Evolutionary conservation across 2,888 invertebrate genomes (phyloP), one percentile per base, ranked within the genome.

Genomic region (Brenthis hecate): DNA sequence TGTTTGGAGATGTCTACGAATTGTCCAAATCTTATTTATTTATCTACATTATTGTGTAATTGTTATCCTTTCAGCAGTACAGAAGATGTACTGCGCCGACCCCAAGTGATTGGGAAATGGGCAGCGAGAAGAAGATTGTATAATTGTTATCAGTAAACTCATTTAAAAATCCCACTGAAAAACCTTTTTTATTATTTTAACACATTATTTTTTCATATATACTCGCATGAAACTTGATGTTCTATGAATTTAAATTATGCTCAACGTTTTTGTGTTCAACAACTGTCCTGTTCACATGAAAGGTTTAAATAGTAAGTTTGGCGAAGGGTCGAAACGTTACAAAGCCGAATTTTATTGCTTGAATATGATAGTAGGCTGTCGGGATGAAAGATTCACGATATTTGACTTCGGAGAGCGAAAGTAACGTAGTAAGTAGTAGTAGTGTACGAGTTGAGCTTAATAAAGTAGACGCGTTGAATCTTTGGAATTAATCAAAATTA

Each of bases 331-430:
- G 43, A 48, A 48, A 56, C 23, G 54, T 57, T 63, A 68, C 63
- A 68, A 71, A 69, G 62, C 48, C 23, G 23, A 68, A 58, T 68
- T 57, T 58, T 61, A 55, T 54, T 28, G 36, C 36, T 36, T 55
- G 68, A 68, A 71, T 71, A 66, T 69, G 32, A 57, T 57, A 62
- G 68, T 51, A 61, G 43, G 28, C 13, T 32, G 23, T 54, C 13
- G 47, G 36, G 65, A 48, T 68, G 14, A 65, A 68, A 70, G 14
- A 68, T 62, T 28, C 50, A 62, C 51, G 47, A 14, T 56, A 32
- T 55, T 48, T 53, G 32, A 57, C 53, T 57, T n/a, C 43, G 53
- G n/a, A 11, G 16, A 47, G 53, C 51, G 32, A 5, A 50, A 11
- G 51, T 14, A 8, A n/a, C 14, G 16, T 58, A 16, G 13, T 47